Evolutionary conservation across 2,888 invertebrate genomes (phyloP).

Genomic region (Pterostichus madidus): DNA sequence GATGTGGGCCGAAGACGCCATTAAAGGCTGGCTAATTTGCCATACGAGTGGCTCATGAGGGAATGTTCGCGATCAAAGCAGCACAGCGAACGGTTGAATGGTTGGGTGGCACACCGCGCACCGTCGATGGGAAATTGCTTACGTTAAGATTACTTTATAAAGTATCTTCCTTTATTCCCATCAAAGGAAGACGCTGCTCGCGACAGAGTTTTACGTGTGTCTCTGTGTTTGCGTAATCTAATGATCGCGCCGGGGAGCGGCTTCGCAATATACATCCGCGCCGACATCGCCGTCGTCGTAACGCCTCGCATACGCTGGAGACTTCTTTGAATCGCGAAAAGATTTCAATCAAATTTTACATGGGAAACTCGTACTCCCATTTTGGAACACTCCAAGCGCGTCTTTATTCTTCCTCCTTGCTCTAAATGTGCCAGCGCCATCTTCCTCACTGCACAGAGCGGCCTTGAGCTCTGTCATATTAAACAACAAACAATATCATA

Average conservation of each 20-base stretch:
- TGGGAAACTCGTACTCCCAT: conserved; percentile 58
- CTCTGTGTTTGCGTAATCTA: conserved; percentile 66
- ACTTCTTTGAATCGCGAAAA: conserved; percentile 66
- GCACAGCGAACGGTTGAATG: conserved; percentile 49
- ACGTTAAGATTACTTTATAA: conserved; percentile 66
- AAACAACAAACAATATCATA: conserved; percentile 57
- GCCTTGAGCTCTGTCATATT: conserved; percentile 43
- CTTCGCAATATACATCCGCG: conserved; percentile 57
- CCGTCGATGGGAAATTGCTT: conserved; percentile 64
- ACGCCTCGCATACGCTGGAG: conserved; percentile 55
- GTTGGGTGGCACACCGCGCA: conserved; percentile 56
- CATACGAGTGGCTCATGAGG: conserved; percentile 49
- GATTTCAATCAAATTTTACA: conserved; percentile 66
- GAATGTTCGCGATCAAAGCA: conserved; percentile 45
- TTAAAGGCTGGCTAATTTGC: conserved; percentile 48
- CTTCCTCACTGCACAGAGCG: conserved; percentile 21
- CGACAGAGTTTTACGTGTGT: conserved; percentile 65
- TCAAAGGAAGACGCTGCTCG: conserved; percentile 63
- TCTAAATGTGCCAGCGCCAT: conserved; percentile 33
- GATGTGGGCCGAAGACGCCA: conserved; percentile 31
- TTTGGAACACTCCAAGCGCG: conserved; percentile 51
- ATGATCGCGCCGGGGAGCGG: conserved; percentile 63
- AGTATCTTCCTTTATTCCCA: conserved; percentile 65
- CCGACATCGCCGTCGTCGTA: conserved; percentile 32
- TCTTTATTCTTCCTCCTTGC: conserved; percentile 47